Percentiles rank a stretch among this genome's conserved stretches.
These are phyloP conservation scores for Dryoscopus gambensis DNA, from an alignment of 2,113 vertebrate species.

Conservation along the genomic window DNA sequence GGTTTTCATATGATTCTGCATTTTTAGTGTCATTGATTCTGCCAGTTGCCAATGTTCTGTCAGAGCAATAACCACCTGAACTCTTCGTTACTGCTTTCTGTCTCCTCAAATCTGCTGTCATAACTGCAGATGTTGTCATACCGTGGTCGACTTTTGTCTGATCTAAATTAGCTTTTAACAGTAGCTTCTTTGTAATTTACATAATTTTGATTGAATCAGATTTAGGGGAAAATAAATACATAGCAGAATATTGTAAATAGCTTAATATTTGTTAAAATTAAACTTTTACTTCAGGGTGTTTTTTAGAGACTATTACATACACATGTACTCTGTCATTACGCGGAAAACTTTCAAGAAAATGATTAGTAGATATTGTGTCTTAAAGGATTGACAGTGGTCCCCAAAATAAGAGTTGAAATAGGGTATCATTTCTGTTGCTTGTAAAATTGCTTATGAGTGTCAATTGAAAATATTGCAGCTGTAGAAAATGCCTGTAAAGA, in stretches of 20 bases:
- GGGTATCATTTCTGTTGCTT: neutral
- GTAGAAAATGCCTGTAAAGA: neutral
- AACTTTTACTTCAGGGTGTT: neutral
- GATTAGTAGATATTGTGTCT: neutral
- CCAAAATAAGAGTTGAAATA: neutral
- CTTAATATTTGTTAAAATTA: neutral
- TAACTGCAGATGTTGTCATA: neutral
- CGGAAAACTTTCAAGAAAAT: neutral
- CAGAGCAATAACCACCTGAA: neutral
- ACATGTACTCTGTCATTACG: neutral
- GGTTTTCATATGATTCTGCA: neutral
- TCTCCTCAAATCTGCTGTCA: neutral
- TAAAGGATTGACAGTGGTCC: neutral
- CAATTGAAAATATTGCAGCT: neutral
- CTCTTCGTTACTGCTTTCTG: neutral
- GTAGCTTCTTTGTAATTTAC: neutral
- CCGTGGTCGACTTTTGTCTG: neutral
- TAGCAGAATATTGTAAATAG: neutral
- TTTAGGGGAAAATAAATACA: neutral
- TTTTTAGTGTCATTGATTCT: neutral
- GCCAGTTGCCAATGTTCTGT: neutral
- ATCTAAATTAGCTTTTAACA: neutral
- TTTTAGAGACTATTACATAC: neutral
- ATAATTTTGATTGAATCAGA: neutral
- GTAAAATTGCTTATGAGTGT: neutral